A percentile compares a stretch with the other conserved stretches of the same genome.
phyloP scores from a whole-genome alignment of 2,888 invertebrate genomes.

The Acleris holmiana region DNA sequence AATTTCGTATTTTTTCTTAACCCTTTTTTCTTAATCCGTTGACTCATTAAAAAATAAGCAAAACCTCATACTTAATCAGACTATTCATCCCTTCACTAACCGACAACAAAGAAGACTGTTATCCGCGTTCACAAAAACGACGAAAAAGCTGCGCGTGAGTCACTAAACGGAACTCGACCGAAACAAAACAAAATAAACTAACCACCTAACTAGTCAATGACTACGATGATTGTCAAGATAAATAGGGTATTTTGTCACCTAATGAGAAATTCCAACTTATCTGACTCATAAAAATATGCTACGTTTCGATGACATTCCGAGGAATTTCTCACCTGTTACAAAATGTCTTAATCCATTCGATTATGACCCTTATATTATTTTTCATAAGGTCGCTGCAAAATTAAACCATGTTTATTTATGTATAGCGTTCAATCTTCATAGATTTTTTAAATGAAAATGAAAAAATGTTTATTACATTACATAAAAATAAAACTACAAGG shows the following conservation, averaged over 20 bases:
- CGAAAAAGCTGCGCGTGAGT: constrained; percentile 55
- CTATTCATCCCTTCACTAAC: constrained; percentile 28
- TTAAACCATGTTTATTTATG: not conserved
- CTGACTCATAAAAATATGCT: constrained; percentile 32
- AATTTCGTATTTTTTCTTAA: too few relatives aligned
- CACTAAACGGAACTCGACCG: constrained; percentile 55
- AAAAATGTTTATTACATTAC: too few relatives aligned
- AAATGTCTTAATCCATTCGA: constrained; percentile 22
- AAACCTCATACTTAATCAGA: constrained; percentile 30
- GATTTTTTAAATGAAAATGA: too few relatives aligned
- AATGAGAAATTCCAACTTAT: constrained; percentile 10
- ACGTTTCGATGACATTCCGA: constrained; percentile 58
- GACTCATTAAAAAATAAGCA: constrained; percentile 23
- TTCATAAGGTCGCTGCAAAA: not conserved
- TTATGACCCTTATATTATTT: not conserved
- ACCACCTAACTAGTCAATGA: constrained; percentile 31
- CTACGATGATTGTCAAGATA: constrained; percentile 19
- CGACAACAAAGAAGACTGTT: constrained; percentile 41
- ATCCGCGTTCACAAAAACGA: constrained; percentile 44
- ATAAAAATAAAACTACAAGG: too few relatives aligned
- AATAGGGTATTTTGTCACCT: constrained; percentile 24
- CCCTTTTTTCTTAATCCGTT: not conserved
- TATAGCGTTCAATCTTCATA: not conserved
- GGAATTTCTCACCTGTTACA: constrained; percentile 55
- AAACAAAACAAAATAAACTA: constrained; percentile 43